Evolutionary conservation across 1,140 invertebrate species (phyloP).

Genomic region (Gonatopus flavifemur): DNA sequence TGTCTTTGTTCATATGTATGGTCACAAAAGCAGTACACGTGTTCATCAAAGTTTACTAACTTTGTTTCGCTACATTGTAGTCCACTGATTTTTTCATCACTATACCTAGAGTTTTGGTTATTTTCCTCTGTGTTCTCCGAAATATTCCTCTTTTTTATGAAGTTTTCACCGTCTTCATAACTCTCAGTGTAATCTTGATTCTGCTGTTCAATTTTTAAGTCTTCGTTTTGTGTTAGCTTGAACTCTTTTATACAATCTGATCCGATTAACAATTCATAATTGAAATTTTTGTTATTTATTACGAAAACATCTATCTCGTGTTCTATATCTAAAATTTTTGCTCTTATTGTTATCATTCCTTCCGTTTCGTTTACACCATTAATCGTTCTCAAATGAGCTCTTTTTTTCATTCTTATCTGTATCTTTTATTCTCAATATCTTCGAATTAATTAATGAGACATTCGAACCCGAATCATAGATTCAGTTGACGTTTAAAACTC

Average conservation of each 20-base stretch:
- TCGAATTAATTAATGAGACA: slow-evolving; percentile 12
- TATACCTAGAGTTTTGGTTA: too few relatives aligned
- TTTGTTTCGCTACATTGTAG: too few relatives aligned
- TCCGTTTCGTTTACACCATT: not conserved
- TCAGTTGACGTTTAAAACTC: slow-evolving; percentile 1
- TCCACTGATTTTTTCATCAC: too few relatives aligned
- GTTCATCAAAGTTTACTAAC: too few relatives aligned
- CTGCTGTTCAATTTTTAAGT: slow-evolving; percentile 13
- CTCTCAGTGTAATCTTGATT: too few relatives aligned
- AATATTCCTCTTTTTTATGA: too few relatives aligned
- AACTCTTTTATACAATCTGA: slow-evolving; percentile 15
- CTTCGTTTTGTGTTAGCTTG: slow-evolving; percentile 16
- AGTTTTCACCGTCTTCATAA: too few relatives aligned
- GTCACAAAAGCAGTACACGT: too few relatives aligned
- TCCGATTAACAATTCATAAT: slow-evolving; percentile 10
- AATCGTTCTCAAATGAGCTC: slow-evolving; percentile 4
- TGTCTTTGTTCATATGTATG: too few relatives aligned
- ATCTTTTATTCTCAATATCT: not conserved
- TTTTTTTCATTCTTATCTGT: slow-evolving; percentile 4
- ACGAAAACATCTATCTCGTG: slow-evolving; percentile 4
- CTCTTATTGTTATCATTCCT: slow-evolving; percentile 7
- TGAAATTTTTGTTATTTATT: slow-evolving; percentile 8
- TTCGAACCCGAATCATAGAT: slow-evolving; percentile 17
- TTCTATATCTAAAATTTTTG: slow-evolving; percentile 11
- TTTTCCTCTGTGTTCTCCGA: too few relatives aligned